Base-by-base conservation (phyloP, 2,888 invertebrate species). In the Drosophila aldrichi region DNA sequence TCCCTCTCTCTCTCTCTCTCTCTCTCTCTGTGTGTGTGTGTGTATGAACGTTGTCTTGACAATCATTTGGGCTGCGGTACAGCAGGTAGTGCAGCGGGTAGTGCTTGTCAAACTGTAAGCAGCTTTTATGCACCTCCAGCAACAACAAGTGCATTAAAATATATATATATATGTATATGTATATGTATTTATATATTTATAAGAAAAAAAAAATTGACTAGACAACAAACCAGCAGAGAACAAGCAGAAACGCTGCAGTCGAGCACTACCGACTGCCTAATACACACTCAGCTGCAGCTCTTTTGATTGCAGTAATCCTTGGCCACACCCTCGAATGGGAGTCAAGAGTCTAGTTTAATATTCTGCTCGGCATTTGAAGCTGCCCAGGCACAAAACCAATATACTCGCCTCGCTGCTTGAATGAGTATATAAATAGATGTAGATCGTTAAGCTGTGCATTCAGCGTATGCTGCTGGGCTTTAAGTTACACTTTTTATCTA, bases 21-120 rank as follows among this genome's bases (percentile, higher is more conserved):
- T 44, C 5, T 44, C 43, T 22, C 44, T 4, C 16, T 46, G 2
- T 10, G 8, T 52, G n/a, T 63, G 34, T 44, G 44, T 60, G 51
- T 51, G 49, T 56, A 36, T 34, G 22, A 18, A 20, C 29, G 81
- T 79, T 84, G 79, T 63, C 74, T 74, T 79, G 82, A 74, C 79
- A 82, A 77, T 79, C 77, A 58, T 56, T 63, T 66, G 52, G 54
- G 29, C 61, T 58, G 69, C 22, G 66, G 40, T 54, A 40, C 54
- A 40, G 54, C 66, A 57, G 43, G 34, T 71, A 76, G 58, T 54
- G 59, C 54, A 40, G 54, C 66, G 55, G 43, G 34, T 71, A 76
- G 58, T 54, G 59, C 68, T 67, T 79, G 73, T 72, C 71, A 79
- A 82, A 77, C 83, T 79, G 66, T 81, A 79, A 83, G 86, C 83